These are phyloP conservation scores for Drosophila miranda DNA, from an alignment of 1,140 invertebrate genomes.

Conservation along the genomic window DNA sequence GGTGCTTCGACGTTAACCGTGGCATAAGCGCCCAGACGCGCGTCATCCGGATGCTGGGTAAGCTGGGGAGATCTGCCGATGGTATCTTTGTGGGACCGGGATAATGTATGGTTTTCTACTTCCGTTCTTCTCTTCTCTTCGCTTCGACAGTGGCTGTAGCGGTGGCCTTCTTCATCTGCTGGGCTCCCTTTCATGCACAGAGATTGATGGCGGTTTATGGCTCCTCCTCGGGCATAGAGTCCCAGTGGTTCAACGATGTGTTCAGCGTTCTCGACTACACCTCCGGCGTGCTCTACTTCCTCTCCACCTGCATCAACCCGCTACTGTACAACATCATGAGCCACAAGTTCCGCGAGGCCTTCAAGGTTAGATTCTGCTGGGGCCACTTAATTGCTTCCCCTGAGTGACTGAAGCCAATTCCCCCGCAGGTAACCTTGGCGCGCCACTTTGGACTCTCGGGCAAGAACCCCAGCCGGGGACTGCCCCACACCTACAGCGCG, in stretches of 20 bases:
- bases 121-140: constrained; percentile 19
- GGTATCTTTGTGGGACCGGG: background rate
- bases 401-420: background rate
- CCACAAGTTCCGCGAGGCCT: constrained; percentile 92
- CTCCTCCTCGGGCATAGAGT: constrained; percentile 71
- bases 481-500: constrained; percentile 71
- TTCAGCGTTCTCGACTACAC: constrained; percentile 87
- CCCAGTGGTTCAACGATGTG: constrained; percentile 82
- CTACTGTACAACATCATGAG: constrained; percentile 95
- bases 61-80: constrained; percentile 68
- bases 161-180: constrained; percentile 96
- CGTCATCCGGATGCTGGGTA: constrained; percentile 87
- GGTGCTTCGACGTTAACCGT: constrained; percentile 71
- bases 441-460: constrained; percentile 63
- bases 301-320: constrained; percentile 91
- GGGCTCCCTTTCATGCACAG: constrained; percentile 97
- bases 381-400: constrained; percentile 1
- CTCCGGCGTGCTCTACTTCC: constrained; percentile 88
- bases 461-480: constrained; percentile 50
- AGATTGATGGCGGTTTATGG: constrained; percentile 89
- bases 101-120: constrained; percentile 10
- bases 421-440: constrained; percentile 58
- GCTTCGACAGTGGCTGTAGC: constrained; percentile 93
- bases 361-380: constrained; percentile 85
- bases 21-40: constrained; percentile 84